Percentiles rank a stretch among this genome's conserved stretches.
Conservation (phyloP, 2,797 vertebrate genomes). For the Semaprochilodus insignis region DNA sequence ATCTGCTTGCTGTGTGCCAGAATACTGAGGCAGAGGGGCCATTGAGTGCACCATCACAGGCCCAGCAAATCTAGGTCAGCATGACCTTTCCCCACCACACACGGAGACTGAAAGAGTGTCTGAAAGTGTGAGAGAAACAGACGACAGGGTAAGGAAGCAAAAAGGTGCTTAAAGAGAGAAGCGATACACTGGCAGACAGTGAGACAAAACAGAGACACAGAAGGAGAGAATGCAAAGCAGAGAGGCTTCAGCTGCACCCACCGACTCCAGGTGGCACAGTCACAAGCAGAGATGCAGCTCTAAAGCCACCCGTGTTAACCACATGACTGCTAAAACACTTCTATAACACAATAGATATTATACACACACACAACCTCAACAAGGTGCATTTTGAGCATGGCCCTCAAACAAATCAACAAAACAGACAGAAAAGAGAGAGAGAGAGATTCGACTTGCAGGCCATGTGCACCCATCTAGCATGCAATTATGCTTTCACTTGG, state of each 20-base stretch:
- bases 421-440: background rate
- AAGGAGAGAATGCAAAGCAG: slow-evolving; percentile 23
- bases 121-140: slow-evolving; percentile 22
- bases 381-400: too few species aligned
- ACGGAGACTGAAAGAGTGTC: slow-evolving; percentile 45
- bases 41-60: slow-evolving; percentile 49
- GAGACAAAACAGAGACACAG: slow-evolving; percentile 23
- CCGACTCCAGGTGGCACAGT: slow-evolving; percentile 38
- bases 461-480: background rate
- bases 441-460: too few species aligned
- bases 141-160: background rate
- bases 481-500: background rate
- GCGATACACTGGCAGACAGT: background rate
- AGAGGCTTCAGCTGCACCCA: background rate
- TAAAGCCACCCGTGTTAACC: slow-evolving; percentile 52
- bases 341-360: background rate
- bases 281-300: slow-evolving; percentile 47
- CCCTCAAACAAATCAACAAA: background rate
- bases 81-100: slow-evolving; percentile 59
- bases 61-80: slow-evolving; percentile 63
- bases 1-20: slow-evolving; percentile 43
- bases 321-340: slow-evolving; percentile 41
- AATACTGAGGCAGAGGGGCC: slow-evolving; percentile 41
- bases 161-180: slow-evolving; percentile 10
- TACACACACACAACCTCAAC: background rate